phyloP scores from a whole-genome alignment of 2,888 invertebrate species.

The Sthenelais limicola region DNA sequence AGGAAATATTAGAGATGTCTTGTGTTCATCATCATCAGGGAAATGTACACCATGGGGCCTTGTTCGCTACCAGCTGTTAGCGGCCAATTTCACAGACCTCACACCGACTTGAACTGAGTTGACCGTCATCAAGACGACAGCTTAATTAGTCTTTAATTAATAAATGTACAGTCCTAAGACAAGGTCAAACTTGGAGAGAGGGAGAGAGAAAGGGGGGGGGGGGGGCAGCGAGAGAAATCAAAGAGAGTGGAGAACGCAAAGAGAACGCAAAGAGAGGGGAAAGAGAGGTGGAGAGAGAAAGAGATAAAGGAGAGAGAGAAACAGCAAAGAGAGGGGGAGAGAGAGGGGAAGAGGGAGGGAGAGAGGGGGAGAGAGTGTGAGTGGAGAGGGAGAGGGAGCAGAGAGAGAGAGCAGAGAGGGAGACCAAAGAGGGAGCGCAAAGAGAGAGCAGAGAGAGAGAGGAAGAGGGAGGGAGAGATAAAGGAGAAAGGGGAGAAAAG shows the following conservation, averaged over 20 bases:
- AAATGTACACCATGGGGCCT: too few relatives aligned
- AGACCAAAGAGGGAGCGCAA: neutral
- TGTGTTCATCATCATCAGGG: too few relatives aligned
- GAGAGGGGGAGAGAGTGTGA: conserved; percentile 4
- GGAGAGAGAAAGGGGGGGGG: conserved; percentile 15
- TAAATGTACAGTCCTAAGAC: too few relatives aligned
- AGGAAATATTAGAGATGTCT: too few relatives aligned
- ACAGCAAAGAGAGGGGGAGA: neutral
- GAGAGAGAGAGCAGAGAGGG: neutral
- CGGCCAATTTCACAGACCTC: too few relatives aligned
- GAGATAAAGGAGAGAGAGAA: neutral
- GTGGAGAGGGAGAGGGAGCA: neutral
- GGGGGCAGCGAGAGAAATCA: neutral
- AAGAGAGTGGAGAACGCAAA: neutral
- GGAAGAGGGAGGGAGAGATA: neutral
- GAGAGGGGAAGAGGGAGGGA: neutral
- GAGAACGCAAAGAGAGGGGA: neutral
- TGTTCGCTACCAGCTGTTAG: too few relatives aligned
- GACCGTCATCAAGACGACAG: too few relatives aligned
- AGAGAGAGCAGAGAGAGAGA: neutral
- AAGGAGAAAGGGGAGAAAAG: conserved; percentile 6
- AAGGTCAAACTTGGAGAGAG: too few relatives aligned
- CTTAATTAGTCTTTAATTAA: too few relatives aligned
- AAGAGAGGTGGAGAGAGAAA: neutral
- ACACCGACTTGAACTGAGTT: too few relatives aligned